Evolutionary conservation across 2,797 vertebrate species (phyloP).

Genomic region (Myiotriccus ornatus): DNA sequence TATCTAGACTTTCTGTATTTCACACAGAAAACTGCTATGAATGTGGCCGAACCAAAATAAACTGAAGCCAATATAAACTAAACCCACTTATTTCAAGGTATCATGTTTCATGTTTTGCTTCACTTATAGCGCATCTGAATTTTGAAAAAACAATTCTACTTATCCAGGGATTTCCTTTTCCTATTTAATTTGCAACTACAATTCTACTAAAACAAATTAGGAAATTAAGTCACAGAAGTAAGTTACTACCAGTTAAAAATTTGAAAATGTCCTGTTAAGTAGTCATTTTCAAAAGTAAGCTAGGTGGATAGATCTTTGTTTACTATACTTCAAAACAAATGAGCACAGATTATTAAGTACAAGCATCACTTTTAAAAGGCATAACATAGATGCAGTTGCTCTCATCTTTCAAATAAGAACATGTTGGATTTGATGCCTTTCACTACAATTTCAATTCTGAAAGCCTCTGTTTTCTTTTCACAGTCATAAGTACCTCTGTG

Average conservation of each 20-base stretch:
- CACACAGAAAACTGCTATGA: neutral
- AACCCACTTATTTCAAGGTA: neutral
- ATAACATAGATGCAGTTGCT: neutral
- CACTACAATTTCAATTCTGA: neutral
- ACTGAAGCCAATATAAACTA: neutral
- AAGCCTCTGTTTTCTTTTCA: neutral
- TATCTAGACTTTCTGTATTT: neutral
- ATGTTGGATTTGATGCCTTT: neutral
- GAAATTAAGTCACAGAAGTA: neutral
- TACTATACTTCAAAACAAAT: neutral
- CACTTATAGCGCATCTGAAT: neutral
- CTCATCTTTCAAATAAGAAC: neutral
- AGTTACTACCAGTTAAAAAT: neutral
- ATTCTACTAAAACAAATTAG: neutral
- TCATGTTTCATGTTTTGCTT: neutral
- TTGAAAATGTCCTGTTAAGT: neutral
- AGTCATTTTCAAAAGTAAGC: neutral
- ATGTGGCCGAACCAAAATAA: neutral
- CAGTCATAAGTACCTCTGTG: neutral
- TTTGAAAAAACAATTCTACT: neutral
- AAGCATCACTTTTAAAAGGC: neutral
- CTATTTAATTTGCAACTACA: neutral
- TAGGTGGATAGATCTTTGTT: neutral
- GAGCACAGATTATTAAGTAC: neutral
- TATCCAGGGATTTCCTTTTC: neutral